Base-by-base conservation (phyloP, 2,113 vertebrate genomes). In the Perognathus longimembris region DNA sequence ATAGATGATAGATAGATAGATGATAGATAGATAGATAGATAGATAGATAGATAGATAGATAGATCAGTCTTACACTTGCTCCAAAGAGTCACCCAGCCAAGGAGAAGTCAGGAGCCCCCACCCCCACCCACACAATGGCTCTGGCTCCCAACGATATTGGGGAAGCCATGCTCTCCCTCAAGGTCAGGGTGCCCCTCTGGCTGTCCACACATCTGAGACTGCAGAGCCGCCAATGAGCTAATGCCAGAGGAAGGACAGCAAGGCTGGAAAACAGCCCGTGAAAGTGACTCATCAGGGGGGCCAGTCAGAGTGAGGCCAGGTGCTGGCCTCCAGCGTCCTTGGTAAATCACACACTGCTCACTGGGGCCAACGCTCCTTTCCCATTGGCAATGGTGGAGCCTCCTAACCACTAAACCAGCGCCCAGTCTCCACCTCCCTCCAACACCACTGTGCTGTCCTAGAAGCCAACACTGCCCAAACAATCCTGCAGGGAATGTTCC, bases 191-290 rank as follows among this genome's bases (percentile, higher is more conserved):
- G 45, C 26, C 32, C 45, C 32, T 42, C 26, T 8, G 10, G 69
- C 87, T 32, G 20, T 74, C 8, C 8, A 71, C 34, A n/a, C 0
- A 1, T 12, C 8, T 7, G 7, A 45, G 45, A 45, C 45, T 45
- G 10, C 45, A 45, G n/a, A 74, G 63, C 59, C 10, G 18, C 36
- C 12, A 63, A 34, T 82, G 92, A 91, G 50, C 21, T 76, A 3
- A 50, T 2, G 10, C 2, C 0, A 6, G 6, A 50, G 38, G 36
- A 80, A 42, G 64, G n/a, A 21, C n/a, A 6, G 32, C 0, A 4
- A 4, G 22, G 66, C 45, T 24, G 5, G 32, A 12, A 45, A 50
- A 7, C 40, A 20, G 24, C 28, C 18, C 26, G 40, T 0, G 0
- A 34, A 11, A 1, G 1, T 5, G 34, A 85, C 3, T 54, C 88